Conservation (phyloP, 2,797 vertebrate species). For the Chrysocyon brachyurus region DNA sequence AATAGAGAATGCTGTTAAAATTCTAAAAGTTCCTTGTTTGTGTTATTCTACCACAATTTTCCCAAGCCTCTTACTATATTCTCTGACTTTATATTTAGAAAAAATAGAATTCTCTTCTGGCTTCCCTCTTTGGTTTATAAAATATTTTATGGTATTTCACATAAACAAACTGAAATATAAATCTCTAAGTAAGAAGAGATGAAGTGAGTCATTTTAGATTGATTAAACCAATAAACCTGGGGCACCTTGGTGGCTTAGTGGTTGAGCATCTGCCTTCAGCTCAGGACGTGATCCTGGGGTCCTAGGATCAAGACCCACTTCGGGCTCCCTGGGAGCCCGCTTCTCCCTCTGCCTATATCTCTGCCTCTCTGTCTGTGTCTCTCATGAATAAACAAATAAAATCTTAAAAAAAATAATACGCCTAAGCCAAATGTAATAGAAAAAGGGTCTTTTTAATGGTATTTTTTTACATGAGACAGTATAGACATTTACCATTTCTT, state of each 20-base stretch:
- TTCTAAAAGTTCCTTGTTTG: background rate
- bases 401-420: too few relatives aligned
- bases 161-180: constrained; percentile 57
- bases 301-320: too few relatives aligned
- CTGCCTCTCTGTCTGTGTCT: too few relatives aligned
- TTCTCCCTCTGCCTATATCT: too few relatives aligned
- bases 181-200: constrained; percentile 31
- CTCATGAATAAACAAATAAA: too few relatives aligned
- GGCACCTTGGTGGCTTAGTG: too few relatives aligned
- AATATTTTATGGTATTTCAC: background rate
- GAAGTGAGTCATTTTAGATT: constrained; percentile 52
- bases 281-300: too few relatives aligned
- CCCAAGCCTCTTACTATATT: background rate
- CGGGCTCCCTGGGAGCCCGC: too few relatives aligned
- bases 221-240: background rate
- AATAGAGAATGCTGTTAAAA: background rate
- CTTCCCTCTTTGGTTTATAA: constrained; percentile 21
- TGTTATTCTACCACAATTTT: background rate
- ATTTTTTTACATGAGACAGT: background rate
- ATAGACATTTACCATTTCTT: background rate
- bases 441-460: background rate
- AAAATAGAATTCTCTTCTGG: background rate
- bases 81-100: background rate
- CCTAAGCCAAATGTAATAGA: background rate
- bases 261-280: too few relatives aligned